These are phyloP conservation scores for Poecilia wingei DNA, from an alignment of 2,797 vertebrate species.

Conservation along the genomic window DNA sequence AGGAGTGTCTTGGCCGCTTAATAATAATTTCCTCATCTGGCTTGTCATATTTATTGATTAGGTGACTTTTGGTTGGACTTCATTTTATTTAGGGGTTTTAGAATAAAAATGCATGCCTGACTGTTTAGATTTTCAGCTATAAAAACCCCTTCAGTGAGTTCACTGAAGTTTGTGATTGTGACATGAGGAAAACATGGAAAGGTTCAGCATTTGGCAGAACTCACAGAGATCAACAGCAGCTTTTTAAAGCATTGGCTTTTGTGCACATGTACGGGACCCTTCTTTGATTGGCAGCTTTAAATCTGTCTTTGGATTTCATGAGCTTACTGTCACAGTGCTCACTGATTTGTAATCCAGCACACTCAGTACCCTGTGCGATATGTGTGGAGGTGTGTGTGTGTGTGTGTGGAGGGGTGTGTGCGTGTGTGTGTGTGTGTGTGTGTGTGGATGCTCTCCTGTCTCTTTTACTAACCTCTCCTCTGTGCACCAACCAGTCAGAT, in stretches of 20 bases:
- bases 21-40: background rate
- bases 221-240: slow-evolving; percentile 40
- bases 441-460: background rate
- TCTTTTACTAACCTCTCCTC: slow-evolving; percentile 42
- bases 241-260: slow-evolving; percentile 33
- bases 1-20: background rate
- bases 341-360: slow-evolving; percentile 64
- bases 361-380: slow-evolving; percentile 48
- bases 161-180: background rate
- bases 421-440: slow-evolving; percentile 25
- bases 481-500: slow-evolving; percentile 45
- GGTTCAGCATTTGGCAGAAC: slow-evolving; percentile 3
- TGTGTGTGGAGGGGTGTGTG: slow-evolving; percentile 1
- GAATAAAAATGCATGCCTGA: background rate
- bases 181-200: background rate
- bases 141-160: background rate
- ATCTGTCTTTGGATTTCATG: slow-evolving; percentile 63
- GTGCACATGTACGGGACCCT: slow-evolving; percentile 15
- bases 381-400: slow-evolving; percentile 38
- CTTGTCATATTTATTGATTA: background rate
- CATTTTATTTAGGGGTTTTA: background rate
- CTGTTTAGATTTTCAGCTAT: background rate
- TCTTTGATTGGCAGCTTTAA: slow-evolving; percentile 64
- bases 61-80: background rate
- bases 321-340: slow-evolving; percentile 53